phyloP scores from a whole-genome alignment of 2,888 invertebrate species.

The Myopa tessellatipennis region DNA sequence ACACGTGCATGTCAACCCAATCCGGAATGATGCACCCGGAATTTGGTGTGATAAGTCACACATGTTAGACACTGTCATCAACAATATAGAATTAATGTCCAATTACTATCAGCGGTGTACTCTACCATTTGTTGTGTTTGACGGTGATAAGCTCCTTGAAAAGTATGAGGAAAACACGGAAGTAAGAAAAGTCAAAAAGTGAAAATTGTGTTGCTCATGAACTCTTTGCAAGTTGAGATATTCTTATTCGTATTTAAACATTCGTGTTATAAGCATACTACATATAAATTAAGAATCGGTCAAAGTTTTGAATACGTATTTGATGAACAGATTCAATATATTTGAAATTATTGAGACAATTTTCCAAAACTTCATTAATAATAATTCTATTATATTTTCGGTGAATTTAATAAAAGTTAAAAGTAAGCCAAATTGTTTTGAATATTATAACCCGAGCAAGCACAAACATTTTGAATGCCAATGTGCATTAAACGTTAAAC shows the following conservation, averaged over 20 bases:
- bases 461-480: too few relatives aligned
- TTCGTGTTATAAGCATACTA: background rate
- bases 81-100: conserved; percentile 84
- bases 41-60: conserved; percentile 89
- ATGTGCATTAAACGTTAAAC: too few relatives aligned
- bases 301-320: background rate
- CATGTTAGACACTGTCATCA: conserved; percentile 87
- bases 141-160: conserved; percentile 79
- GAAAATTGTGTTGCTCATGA: too few relatives aligned
- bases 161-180: conserved; percentile 69
- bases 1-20: conserved; percentile 90
- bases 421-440: too few relatives aligned
- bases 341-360: too few relatives aligned
- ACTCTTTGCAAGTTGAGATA: too few relatives aligned
- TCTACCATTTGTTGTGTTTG: conserved; percentile 82
- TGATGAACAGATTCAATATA: too few relatives aligned
- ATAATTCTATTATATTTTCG: too few relatives aligned
- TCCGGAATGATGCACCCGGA: conserved; percentile 84
- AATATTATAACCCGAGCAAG: too few relatives aligned
- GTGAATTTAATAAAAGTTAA: too few relatives aligned
- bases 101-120: conserved; percentile 88
- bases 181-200: conserved; percentile 31
- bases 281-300: background rate
- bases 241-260: too few relatives aligned
- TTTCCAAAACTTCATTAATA: too few relatives aligned